Conservation (phyloP, 2,888 invertebrate species). For the Brenthis ino region DNA sequence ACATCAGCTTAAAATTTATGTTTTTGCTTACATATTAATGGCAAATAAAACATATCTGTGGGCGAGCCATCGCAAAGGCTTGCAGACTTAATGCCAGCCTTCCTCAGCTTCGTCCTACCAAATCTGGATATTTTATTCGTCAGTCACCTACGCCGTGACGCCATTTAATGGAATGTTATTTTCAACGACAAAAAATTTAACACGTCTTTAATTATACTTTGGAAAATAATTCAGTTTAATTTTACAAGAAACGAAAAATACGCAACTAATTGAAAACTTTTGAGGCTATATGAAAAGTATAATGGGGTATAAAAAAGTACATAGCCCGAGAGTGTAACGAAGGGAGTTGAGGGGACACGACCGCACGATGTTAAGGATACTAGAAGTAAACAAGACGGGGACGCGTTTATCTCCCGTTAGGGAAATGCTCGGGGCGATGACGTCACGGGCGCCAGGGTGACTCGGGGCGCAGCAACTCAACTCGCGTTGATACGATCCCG, state of each 20-base stretch:
- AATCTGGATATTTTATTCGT: constrained; percentile 62
- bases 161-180: constrained; percentile 48
- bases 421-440: constrained; percentile 55
- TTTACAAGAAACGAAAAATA: background rate
- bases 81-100: constrained; percentile 60
- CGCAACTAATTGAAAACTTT: background rate
- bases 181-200: background rate
- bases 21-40: too few species aligned
- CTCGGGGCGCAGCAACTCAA: constrained; percentile 62
- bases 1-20: too few species aligned
- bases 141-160: constrained; percentile 55
- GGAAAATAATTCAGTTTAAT: background rate
- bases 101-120: constrained; percentile 68
- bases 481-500: constrained; percentile 61
- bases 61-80: constrained; percentile 75
- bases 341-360: constrained; percentile 28
- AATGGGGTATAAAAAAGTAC: constrained; percentile 22
- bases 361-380: constrained; percentile 39
- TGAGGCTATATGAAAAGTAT: constrained; percentile 1
- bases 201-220: background rate
- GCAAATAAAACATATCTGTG: constrained; percentile 48
- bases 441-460: constrained; percentile 68
- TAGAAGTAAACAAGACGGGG: constrained; percentile 53
- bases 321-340: constrained; percentile 24
- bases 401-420: constrained; percentile 50